phyloP scores from a whole-genome alignment of 2,113 vertebrate genomes.

The Cynopterus brachyotis region DNA sequence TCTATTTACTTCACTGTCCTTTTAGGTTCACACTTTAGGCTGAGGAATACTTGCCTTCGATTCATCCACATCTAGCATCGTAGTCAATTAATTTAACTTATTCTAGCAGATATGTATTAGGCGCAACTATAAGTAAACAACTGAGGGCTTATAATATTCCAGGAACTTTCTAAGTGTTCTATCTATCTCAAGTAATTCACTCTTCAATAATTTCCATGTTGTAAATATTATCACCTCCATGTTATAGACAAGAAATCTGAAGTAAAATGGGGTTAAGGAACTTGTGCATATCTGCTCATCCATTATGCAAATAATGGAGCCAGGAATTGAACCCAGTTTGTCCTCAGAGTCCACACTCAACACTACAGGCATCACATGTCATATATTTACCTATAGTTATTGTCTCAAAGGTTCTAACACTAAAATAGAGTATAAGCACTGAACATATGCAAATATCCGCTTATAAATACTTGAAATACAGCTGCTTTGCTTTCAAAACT shows the following conservation, averaged over 20 bases:
- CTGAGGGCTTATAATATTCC: not conserved
- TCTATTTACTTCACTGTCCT: not conserved
- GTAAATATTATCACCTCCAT: not conserved
- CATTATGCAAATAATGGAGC: not conserved
- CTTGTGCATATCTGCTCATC: not conserved
- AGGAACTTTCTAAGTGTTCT: not conserved
- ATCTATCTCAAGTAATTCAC: not conserved
- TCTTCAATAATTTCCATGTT: not conserved
- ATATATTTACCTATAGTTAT: not conserved
- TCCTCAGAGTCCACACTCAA: not conserved
- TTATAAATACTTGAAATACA: conserved; percentile 53
- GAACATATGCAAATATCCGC: not conserved
- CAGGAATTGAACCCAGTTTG: not conserved
- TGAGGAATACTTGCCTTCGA: not conserved
- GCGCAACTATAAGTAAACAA: not conserved
- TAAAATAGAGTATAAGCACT: not conserved
- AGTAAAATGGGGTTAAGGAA: not conserved
- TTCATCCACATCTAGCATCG: not conserved
- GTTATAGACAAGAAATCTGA: not conserved
- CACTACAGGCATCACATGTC: not conserved
- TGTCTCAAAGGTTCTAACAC: not conserved
- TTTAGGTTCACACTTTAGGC: not conserved
- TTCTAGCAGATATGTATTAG: not conserved
- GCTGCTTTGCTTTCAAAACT: conserved; percentile 42
- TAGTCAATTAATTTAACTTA: not conserved